Conservation (phyloP, 2,113 vertebrate species). For the Ifrita kowaldi region DNA sequence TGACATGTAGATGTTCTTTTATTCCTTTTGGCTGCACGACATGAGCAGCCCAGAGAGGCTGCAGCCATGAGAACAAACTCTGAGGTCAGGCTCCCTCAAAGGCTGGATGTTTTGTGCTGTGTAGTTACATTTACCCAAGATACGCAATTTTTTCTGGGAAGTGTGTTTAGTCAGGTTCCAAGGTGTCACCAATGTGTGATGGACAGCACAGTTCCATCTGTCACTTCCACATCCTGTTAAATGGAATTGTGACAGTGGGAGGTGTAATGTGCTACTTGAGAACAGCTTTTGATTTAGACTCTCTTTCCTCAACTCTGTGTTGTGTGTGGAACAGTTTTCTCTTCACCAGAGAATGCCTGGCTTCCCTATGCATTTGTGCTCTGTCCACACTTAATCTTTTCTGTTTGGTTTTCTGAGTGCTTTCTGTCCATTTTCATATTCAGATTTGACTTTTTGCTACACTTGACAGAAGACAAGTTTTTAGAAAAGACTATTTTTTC, state of each 20-base stretch:
- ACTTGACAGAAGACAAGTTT: background rate
- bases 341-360: background rate
- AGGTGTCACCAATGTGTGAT: background rate
- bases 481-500: background rate
- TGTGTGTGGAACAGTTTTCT: background rate
- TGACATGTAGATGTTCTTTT: background rate
- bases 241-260: background rate
- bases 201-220: background rate
- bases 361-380: background rate
- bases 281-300: background rate
- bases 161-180: rapidly evolving
- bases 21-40: background rate
- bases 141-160: background rate
- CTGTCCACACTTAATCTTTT: background rate
- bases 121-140: background rate
- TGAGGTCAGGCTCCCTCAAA: background rate
- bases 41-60: background rate
- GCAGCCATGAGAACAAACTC: background rate
- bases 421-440: background rate
- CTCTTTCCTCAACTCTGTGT: background rate
- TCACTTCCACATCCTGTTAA: background rate
- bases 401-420: background rate
- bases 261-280: background rate
- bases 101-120: background rate
- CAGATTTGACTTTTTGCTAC: background rate